Evolutionary conservation across 2,113 vertebrate genomes (phyloP).

Genomic region (Heterochromis multidens): DNA sequence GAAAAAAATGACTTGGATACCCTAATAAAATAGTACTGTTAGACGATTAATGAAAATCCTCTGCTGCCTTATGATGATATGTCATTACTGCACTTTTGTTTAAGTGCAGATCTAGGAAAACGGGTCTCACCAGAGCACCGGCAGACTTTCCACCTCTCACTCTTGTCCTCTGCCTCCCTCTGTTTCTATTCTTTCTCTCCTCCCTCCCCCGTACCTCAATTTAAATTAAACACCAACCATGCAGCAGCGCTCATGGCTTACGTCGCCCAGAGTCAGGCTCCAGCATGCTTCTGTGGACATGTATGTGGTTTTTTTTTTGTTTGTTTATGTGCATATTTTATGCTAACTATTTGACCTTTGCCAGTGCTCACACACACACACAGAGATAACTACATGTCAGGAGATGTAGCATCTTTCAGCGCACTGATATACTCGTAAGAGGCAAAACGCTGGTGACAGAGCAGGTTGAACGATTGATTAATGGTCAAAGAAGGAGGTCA

Average conservation of each 20-base stretch:
- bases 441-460: not conserved
- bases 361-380: not conserved
- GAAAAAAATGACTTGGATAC: accelerated
- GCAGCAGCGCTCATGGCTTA: not conserved
- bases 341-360: not conserved
- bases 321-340: not conserved
- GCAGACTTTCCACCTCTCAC: not conserved
- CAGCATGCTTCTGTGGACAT: not conserved
- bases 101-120: not conserved
- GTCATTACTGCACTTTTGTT: not conserved
- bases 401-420: not conserved
- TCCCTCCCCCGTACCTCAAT: not conserved
- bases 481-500: not conserved
- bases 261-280: not conserved
- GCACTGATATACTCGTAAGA: not conserved
- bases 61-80: not conserved
- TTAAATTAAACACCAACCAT: not conserved
- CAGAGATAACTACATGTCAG: not conserved
- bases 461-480: not conserved
- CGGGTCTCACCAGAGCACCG: constrained; percentile 7
- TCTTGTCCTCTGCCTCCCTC: constrained; percentile 5
- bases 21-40: not conserved
- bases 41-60: not conserved
- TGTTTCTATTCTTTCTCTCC: constrained; percentile 17
- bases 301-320: not conserved